Evolutionary conservation across 2,797 vertebrate genomes (phyloP).

Genomic region (Gorsachius magnificus): DNA sequence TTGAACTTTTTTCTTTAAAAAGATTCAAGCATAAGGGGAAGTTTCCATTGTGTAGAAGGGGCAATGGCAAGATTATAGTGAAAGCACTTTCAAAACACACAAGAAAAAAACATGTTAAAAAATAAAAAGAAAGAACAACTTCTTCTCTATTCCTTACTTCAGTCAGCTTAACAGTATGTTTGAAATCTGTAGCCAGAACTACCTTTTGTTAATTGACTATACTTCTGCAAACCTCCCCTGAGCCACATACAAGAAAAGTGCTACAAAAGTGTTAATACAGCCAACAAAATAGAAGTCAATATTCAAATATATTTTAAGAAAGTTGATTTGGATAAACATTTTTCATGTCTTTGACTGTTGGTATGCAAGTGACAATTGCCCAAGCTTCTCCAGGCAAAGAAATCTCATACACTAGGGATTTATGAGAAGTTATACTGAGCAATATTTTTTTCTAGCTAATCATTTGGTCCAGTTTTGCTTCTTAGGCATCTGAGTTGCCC

Average conservation of each 20-base stretch:
- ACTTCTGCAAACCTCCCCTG: neutral
- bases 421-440: neutral
- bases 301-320: neutral
- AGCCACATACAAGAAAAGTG: neutral
- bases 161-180: neutral
- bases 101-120: neutral
- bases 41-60: neutral
- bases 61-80: neutral
- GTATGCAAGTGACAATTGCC: neutral
- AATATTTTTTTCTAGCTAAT: neutral
- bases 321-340: neutral
- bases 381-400: neutral
- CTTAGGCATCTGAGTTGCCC: neutral
- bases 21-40: neutral
- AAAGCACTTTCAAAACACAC: neutral
- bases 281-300: neutral
- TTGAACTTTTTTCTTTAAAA: neutral
- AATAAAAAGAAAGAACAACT: neutral
- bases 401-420: neutral
- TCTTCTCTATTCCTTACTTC: neutral
- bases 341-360: neutral
- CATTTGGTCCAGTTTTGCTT: neutral
- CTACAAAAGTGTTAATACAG: neutral
- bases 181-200: neutral
- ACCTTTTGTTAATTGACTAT: neutral